A percentile compares a stretch with the other conserved stretches of the same genome.
phyloP scores from a whole-genome alignment of 2,113 vertebrate genomes.

The Tachuris rubrigastra region DNA sequence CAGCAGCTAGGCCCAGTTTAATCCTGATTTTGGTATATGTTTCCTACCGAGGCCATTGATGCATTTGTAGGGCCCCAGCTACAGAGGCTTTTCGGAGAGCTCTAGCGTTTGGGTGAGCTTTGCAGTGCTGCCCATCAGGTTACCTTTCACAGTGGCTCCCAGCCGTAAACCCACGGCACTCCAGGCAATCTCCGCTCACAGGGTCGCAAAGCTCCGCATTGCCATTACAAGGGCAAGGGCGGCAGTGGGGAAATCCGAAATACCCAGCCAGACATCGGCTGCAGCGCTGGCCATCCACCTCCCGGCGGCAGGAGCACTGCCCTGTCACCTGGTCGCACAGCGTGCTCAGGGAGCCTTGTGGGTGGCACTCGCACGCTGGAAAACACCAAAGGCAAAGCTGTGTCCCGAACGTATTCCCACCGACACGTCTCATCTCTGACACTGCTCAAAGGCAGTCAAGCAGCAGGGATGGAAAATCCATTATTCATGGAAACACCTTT shows the following conservation, averaged over 20 bases:
- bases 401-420: neutral
- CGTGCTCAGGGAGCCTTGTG: slow-evolving; percentile 70
- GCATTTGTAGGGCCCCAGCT: neutral
- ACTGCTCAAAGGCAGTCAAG: neutral
- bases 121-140: neutral
- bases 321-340: slow-evolving; percentile 82
- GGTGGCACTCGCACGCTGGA: slow-evolving; percentile 84
- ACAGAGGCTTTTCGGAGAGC: accelerated
- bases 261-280: slow-evolving; percentile 74
- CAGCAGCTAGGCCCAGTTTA: neutral
- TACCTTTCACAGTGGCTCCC: slow-evolving; percentile 82
- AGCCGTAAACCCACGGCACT: slow-evolving; percentile 73
- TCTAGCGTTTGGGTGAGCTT: neutral
- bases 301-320: slow-evolving; percentile 80
- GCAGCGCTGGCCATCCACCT: slow-evolving; percentile 74
- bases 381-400: neutral
- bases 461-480: accelerated
- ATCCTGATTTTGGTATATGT: neutral
- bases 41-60: neutral
- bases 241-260: slow-evolving; percentile 85
- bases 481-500: neutral
- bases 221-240: slow-evolving; percentile 77
- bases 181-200: slow-evolving; percentile 72
- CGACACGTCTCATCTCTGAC: accelerated
- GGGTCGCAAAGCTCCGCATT: slow-evolving; percentile 78